These are phyloP conservation scores for Mellivora capensis DNA, from an alignment of 2,113 vertebrate species.

Conservation along the genomic window DNA sequence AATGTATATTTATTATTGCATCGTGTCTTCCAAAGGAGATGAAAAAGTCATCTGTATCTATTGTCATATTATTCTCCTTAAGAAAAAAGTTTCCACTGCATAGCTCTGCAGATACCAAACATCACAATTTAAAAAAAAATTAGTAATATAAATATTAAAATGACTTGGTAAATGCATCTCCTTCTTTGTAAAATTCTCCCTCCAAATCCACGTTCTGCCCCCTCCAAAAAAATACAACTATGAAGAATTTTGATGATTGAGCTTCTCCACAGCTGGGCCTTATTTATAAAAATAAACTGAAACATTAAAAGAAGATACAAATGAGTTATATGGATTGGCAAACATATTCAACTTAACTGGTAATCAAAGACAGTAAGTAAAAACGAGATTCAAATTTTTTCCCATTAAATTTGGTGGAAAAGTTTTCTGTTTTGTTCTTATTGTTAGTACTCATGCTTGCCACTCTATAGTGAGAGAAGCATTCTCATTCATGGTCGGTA, in stretches of 20 bases:
- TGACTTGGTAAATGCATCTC: constrained; percentile 71
- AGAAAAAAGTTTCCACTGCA: constrained; percentile 57
- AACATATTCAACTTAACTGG: neutral
- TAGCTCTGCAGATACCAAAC: neutral
- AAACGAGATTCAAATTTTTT: neutral
- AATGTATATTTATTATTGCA: constrained; percentile 45
- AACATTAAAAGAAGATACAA: neutral
- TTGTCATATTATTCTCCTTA: constrained; percentile 57
- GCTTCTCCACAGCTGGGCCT: constrained; percentile 38
- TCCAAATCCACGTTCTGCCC: constrained; percentile 28
- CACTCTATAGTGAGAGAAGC: neutral
- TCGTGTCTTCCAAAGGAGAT: constrained; percentile 48
- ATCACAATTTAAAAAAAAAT: constrained; percentile 29
- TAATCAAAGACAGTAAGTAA: neutral
- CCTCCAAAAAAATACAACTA: constrained; percentile 29
- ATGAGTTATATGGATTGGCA: neutral
- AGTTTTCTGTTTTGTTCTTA: neutral
- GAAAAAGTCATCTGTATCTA: constrained; percentile 78
- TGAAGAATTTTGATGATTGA: constrained; percentile 59
- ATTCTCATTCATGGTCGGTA: neutral
- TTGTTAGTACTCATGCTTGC: neutral
- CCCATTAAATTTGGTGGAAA: neutral
- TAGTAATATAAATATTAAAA: constrained; percentile 74
- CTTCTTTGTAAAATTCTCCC: constrained; percentile 72
- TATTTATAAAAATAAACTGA: neutral